Evolutionary conservation across 2,888 invertebrate genomes (phyloP).

Genomic region (Diarsia mendica): DNA sequence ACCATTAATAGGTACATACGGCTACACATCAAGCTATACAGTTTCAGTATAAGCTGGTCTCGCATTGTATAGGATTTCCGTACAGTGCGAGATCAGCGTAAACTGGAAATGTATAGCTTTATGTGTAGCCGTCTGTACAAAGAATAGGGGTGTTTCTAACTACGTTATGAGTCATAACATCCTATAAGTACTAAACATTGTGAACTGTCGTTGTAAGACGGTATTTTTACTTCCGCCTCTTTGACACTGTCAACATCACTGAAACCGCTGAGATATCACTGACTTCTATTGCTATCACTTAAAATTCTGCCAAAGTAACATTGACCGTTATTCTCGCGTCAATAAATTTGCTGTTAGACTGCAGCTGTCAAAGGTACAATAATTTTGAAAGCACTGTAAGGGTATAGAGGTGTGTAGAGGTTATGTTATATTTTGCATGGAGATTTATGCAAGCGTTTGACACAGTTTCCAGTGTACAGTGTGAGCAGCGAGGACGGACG

Average conservation of each 20-base stretch:
- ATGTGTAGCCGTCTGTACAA: too few species aligned
- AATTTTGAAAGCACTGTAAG: neutral
- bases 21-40: too few species aligned
- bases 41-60: too few species aligned
- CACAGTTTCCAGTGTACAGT: conserved; percentile 14
- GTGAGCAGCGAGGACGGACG: neutral
- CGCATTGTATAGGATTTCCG: too few species aligned
- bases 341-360: neutral
- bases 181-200: too few species aligned
- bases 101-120: too few species aligned
- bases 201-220: too few species aligned
- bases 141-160: too few species aligned
- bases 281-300: neutral
- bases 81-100: too few species aligned
- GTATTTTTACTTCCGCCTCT: neutral
- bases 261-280: neutral
- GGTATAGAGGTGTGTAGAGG: too few species aligned
- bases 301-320: neutral
- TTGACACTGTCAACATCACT: neutral
- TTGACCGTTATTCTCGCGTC: neutral
- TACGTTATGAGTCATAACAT: too few species aligned
- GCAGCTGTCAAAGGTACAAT: neutral
- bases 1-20: too few species aligned
- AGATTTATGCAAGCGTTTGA: conserved; percentile 24
- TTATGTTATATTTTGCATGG: conserved; percentile 1